Conservation (phyloP, 2,113 vertebrate species). For the Callionymus lyra region DNA sequence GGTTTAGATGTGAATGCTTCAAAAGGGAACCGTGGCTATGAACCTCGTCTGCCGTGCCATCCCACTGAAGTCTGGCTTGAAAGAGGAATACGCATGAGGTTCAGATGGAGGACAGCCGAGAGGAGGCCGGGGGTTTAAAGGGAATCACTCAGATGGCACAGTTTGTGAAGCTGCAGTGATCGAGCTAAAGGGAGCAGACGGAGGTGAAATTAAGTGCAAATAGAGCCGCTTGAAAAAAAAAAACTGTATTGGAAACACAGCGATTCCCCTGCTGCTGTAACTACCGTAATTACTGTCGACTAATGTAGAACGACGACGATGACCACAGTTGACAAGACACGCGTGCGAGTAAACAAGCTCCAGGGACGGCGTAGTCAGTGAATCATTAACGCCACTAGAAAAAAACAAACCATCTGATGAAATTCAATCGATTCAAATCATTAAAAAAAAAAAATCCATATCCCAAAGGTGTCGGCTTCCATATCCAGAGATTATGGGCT, state of each 20-base stretch:
- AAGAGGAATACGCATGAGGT: conserved; percentile 15
- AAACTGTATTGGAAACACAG: conserved; percentile 38
- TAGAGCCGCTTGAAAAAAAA: background rate
- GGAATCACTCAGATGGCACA: conserved; percentile 23
- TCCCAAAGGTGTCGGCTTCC: too few relatives aligned
- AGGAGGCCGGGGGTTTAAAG: conserved; percentile 24
- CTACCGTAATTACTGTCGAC: conserved; percentile 44
- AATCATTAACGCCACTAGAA: too few relatives aligned
- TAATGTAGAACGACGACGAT: conserved; percentile 31
- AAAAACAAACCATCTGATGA: too few relatives aligned
- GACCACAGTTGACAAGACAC: too few relatives aligned
- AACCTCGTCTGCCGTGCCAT: too few relatives aligned
- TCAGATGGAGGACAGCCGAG: conserved; percentile 36
- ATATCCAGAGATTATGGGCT: too few relatives aligned
- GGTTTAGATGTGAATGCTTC: too few relatives aligned
- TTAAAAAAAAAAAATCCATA: too few relatives aligned
- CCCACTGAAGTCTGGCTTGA: background rate
- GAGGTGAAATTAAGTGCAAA: conserved; percentile 33
- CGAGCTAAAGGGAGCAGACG: conserved; percentile 17
- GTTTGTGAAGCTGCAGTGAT: conserved; percentile 29
- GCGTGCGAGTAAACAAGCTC: too few relatives aligned
- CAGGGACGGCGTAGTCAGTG: too few relatives aligned
- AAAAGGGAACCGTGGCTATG: too few relatives aligned
- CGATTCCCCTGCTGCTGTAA: conserved; percentile 26
- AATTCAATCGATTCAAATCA: too few relatives aligned